Conservation (phyloP, 2,113 vertebrate genomes). For the Hyperoodon ampullatus region DNA sequence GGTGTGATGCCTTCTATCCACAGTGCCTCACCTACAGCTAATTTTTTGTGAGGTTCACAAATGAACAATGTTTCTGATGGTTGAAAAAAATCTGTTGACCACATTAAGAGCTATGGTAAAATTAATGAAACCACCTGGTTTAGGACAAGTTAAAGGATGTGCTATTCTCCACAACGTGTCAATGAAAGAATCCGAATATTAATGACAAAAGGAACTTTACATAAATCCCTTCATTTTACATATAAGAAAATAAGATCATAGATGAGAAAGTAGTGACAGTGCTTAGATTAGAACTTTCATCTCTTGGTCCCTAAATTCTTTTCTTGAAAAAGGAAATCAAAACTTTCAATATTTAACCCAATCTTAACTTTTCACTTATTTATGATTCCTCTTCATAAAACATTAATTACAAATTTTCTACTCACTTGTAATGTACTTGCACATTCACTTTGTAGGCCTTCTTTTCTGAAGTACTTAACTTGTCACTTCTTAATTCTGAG, state of each 20-base stretch:
- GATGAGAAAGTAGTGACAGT: neutral
- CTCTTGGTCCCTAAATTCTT: neutral
- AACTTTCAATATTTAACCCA: neutral
- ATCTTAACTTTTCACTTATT: neutral
- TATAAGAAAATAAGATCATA: neutral
- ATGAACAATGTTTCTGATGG: neutral
- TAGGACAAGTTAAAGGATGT: neutral
- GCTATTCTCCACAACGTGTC: neutral
- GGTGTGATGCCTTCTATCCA: neutral
- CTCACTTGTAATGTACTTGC: neutral
- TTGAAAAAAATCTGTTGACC: neutral
- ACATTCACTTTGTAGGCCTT: neutral
- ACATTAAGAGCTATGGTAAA: neutral
- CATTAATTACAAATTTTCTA: neutral
- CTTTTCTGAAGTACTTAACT: neutral
- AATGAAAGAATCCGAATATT: neutral
- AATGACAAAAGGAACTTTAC: neutral
- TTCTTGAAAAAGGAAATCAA: neutral
- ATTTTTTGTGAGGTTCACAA: neutral
- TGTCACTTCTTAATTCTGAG: neutral
- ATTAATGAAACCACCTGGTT: neutral
- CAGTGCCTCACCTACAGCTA: neutral
- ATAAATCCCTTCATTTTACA: neutral
- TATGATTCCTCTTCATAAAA: neutral
- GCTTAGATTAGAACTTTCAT: neutral